phyloP scores from a whole-genome alignment of 1,140 invertebrate genomes.

The Arion vulgaris region DNA sequence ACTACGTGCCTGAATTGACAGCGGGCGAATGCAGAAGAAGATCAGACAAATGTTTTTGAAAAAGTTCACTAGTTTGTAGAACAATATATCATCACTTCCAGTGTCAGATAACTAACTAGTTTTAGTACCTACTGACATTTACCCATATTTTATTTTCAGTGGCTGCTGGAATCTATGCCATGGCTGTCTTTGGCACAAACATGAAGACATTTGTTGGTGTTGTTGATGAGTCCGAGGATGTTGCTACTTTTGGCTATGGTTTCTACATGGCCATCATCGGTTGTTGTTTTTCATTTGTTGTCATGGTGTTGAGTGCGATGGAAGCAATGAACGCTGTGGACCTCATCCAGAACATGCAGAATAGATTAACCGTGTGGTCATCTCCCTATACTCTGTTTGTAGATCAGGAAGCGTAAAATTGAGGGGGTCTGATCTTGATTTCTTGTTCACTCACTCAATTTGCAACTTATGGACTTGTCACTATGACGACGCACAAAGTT shows the following conservation, averaged over 20 bases:
- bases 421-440: too few relatives aligned
- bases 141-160: constrained; percentile 37
- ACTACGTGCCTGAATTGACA: too few relatives aligned
- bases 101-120: too few relatives aligned
- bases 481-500: too few relatives aligned
- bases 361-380: constrained; percentile 44
- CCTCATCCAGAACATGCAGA: constrained; percentile 46
- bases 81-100: too few relatives aligned
- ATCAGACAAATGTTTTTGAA: too few relatives aligned
- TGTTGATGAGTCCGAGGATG: constrained; percentile 3
- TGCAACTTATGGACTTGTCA: too few relatives aligned
- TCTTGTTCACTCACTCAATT: too few relatives aligned
- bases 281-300: constrained; percentile 34
- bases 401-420: constrained; percentile 43
- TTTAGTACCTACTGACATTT: too few relatives aligned
- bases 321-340: constrained; percentile 46
- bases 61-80: too few relatives aligned
- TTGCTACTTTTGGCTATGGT: constrained; percentile 35
- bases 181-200: constrained; percentile 43
- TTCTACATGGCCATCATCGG: constrained; percentile 42
- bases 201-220: constrained; percentile 40
- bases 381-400: constrained; percentile 49
- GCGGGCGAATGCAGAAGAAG: too few relatives aligned
- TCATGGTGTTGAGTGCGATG: constrained; percentile 38
- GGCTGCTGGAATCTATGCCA: constrained; percentile 23